Percentiles rank a stretch among this genome's conserved stretches.
Conservation (phyloP, 2,113 vertebrate species). For the Lota lota region DNA sequence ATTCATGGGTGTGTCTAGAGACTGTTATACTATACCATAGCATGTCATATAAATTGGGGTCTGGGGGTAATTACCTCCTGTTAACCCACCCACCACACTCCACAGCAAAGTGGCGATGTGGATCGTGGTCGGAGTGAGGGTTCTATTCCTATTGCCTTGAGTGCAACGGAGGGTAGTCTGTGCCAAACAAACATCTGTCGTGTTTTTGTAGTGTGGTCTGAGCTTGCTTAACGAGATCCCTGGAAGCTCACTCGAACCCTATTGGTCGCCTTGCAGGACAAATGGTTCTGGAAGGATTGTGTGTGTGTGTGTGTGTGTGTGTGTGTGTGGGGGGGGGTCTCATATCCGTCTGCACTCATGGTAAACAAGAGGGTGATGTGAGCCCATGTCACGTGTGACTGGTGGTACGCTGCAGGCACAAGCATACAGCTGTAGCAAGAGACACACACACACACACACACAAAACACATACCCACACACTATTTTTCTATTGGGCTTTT, state of each 20-base stretch:
- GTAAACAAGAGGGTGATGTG: conserved; percentile 68
- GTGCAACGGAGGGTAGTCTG: conserved; percentile 52
- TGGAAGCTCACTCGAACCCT: conserved; percentile 63
- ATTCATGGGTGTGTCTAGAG: not conserved
- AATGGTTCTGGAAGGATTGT: conserved; percentile 54
- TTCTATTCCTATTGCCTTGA: conserved; percentile 67
- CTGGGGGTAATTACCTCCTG: conserved; percentile 31
- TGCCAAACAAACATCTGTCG: conserved; percentile 77
- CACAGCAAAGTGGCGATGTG: conserved; percentile 58
- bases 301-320: too few species aligned
- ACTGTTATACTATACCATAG: conserved; percentile 10
- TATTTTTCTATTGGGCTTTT: too few species aligned
- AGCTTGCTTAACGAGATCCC: conserved; percentile 62
- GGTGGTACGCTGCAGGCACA: conserved; percentile 63
- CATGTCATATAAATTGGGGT: conserved; percentile 22
- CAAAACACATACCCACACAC: too few species aligned
- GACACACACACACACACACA: conserved; percentile 43
- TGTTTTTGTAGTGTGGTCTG: conserved; percentile 69
- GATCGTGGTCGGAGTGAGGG: conserved; percentile 49
- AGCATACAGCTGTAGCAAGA: conserved; percentile 54
- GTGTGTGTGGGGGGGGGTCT: conserved; percentile 16
- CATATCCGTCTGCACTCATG: conserved; percentile 42
- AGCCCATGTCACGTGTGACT: conserved; percentile 69
- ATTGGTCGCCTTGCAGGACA: conserved; percentile 60
- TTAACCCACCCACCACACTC: conserved; percentile 46